These are phyloP conservation scores for Stegana nigrithorax DNA, from an alignment of 2,888 invertebrate species.

Conservation along the genomic window DNA sequence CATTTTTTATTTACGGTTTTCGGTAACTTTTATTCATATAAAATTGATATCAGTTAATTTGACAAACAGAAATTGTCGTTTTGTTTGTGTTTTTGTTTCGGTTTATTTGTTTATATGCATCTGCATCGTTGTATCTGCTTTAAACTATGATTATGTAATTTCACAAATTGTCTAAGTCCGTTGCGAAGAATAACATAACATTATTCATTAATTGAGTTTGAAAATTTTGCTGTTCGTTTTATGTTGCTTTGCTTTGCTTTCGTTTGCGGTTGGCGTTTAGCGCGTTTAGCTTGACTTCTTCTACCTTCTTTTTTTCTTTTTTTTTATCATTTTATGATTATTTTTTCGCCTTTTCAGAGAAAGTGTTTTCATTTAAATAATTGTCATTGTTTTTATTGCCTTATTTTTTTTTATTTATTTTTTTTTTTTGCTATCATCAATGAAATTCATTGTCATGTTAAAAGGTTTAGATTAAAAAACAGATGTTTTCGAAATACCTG, in stretches of 20 bases:
- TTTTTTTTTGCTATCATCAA: slow-evolving; percentile 18
- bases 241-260: neutral
- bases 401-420: slow-evolving; percentile 11
- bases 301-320: neutral
- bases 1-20: neutral
- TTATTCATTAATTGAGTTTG: slow-evolving; percentile 27
- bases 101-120: slow-evolving; percentile 12
- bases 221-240: neutral
- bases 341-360: slow-evolving; percentile 30
- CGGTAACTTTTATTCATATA: neutral
- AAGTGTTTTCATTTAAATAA: slow-evolving; percentile 34
- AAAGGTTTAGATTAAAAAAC: neutral
- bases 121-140: neutral
- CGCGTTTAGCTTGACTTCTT: too few relatives aligned
- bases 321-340: neutral
- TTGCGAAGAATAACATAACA: slow-evolving; percentile 31
- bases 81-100: slow-evolving; percentile 19
- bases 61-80: neutral
- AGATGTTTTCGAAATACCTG: neutral
- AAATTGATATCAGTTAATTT: neutral
- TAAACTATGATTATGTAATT: slow-evolving; percentile 9
- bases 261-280: too few relatives aligned
- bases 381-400: slow-evolving; percentile 34
- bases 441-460: neutral
- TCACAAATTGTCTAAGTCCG: slow-evolving; percentile 19